These are phyloP conservation scores for Andrena dorsata DNA, from an alignment of 2,888 invertebrate species.

Conservation along the genomic window DNA sequence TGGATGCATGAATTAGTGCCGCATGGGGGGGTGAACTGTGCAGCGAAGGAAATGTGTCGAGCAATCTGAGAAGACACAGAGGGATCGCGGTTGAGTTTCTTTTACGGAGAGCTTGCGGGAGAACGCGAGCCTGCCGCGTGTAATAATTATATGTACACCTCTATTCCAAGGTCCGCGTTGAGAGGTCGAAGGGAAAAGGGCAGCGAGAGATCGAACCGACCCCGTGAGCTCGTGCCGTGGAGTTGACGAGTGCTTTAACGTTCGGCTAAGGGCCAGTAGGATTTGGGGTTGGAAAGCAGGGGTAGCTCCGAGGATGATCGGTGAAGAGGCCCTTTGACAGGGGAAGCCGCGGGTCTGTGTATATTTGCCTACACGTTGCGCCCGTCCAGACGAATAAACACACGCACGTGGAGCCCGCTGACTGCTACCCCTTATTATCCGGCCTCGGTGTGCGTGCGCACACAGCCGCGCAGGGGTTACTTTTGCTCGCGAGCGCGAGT, in stretches of 20 bases:
- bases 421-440: slow-evolving; percentile 27
- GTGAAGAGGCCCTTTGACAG: slow-evolving; percentile 50
- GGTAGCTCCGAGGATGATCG: slow-evolving; percentile 26
- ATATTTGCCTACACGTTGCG: slow-evolving; percentile 43
- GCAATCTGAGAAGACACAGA: slow-evolving; percentile 18
- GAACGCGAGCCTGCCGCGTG: slow-evolving; percentile 18
- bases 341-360: slow-evolving; percentile 38
- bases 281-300: slow-evolving; percentile 55
- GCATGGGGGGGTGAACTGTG: slow-evolving; percentile 49
- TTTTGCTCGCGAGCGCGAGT: neutral
- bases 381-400: slow-evolving; percentile 52
- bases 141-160: no score
- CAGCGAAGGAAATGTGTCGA: slow-evolving; percentile 28
- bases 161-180: no score
- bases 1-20: slow-evolving; percentile 38
- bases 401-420: slow-evolving; percentile 31
- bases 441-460: slow-evolving; percentile 2
- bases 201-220: slow-evolving; percentile 3
- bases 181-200: no score
- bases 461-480: neutral
- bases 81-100: slow-evolving; percentile 27
- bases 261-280: slow-evolving; percentile 36
- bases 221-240: neutral
- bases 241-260: slow-evolving; percentile 14
- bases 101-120: neutral